Evolutionary conservation across 2,113 vertebrate species (phyloP), one percentile per base, ranked within the genome.

Genomic region (Bungarus multicinctus): DNA sequence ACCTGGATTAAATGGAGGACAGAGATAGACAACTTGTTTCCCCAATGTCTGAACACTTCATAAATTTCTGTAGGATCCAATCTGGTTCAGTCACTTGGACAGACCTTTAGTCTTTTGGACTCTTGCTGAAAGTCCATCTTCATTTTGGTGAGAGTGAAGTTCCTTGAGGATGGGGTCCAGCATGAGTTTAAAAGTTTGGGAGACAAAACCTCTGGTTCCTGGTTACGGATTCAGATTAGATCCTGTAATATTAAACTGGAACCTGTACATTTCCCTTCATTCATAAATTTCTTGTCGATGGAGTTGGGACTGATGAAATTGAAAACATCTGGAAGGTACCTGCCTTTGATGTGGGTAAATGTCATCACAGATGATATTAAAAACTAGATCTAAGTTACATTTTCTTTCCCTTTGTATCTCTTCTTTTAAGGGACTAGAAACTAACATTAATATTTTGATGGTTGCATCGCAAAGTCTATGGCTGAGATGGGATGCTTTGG

Each of bases 371-470:
- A 47, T 39, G 90, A 86, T 89, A 92, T 58, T 90, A 0, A 5
- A 89, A 23, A 11, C 4, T 89, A 87, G 52, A 93, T 91, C n/a
- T 92, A 92, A 30, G 69, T 91, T 89, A 22, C 64, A 20, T 5
- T 93, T 16, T 22, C 85, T 87, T 94, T 90, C 3, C 27, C 88
- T 95, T 43, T 91, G 92, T 81, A 87, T 20, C 89, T 74, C 57
- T 93, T 64, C 3, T 85, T 96, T 94, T 55, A 87, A 30, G 39
- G 74, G 92, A 57, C 94, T 50, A 16, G 87, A 54, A 91, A 54
- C 54, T 22, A 39, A 23, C 5, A 69, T 20, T 90, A 94, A 47
- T 25, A 90, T 52, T 90, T 95, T 54, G 91, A 85, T 93, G 47
- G 0, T 39, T 25, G 92, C 89, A 89, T 94, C 92, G 43, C 90